Conservation (phyloP, 2,797 vertebrate species). For the Pampus argenteus region DNA sequence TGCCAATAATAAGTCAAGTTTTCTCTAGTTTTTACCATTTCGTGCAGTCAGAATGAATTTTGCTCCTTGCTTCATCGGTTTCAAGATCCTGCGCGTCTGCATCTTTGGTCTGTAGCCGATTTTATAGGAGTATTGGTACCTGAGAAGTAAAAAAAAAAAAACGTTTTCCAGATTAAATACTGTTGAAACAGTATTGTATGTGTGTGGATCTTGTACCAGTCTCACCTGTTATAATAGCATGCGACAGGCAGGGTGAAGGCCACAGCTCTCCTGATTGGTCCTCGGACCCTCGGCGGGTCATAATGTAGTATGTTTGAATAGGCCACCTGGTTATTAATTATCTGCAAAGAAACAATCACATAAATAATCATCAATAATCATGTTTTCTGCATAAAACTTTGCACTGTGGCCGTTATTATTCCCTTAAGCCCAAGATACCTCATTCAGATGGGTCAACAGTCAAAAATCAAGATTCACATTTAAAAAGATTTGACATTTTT, state of each 20-base stretch:
- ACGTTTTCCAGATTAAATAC: background rate
- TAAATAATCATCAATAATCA: too few relatives aligned
- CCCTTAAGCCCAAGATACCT: too few relatives aligned
- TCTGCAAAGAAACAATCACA: constrained; percentile 47
- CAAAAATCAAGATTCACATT: too few relatives aligned
- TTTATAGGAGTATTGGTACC: constrained; percentile 83
- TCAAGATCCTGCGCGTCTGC: constrained; percentile 58
- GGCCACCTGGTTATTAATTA: constrained; percentile 67
- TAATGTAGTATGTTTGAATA: constrained; percentile 78
- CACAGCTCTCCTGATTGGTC: constrained; percentile 63
- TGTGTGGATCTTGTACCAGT: background rate
- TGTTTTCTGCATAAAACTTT: too few relatives aligned
- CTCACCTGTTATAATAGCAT: constrained; percentile 83
- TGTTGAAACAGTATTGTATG: background rate
- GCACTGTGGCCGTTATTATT: too few relatives aligned
- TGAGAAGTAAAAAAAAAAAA: constrained; percentile 42
- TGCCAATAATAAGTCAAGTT: background rate
- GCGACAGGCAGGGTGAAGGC: constrained; percentile 66
- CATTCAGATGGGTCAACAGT: too few relatives aligned
- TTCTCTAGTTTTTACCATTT: constrained; percentile 69
- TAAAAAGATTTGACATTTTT: too few relatives aligned
- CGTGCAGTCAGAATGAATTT: constrained; percentile 70
- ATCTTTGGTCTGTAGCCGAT: constrained; percentile 76
- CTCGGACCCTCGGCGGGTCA: constrained; percentile 42
- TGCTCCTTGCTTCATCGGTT: constrained; percentile 56